Conservation (phyloP, 2,888 invertebrate species). For the Cryptocheilus praepositus region DNA sequence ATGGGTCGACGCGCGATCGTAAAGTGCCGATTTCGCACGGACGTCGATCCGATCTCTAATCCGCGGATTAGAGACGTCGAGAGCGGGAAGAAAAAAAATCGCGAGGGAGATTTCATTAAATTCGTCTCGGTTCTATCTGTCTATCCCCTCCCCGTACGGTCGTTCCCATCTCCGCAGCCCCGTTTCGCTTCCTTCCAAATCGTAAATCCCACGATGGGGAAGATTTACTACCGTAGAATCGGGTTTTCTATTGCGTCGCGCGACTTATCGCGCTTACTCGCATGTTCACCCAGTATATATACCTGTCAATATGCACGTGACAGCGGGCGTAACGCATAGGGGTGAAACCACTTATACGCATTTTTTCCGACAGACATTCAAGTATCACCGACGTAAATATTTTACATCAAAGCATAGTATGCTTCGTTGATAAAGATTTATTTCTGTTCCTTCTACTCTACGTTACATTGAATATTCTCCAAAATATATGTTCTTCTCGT, state of each 20-base stretch:
- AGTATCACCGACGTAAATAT: no score
- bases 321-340: conserved; percentile 1
- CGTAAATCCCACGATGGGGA: conserved; percentile 63
- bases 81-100: conserved; percentile 40
- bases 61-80: conserved; percentile 50
- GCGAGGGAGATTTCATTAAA: conserved; percentile 58
- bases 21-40: conserved; percentile 50
- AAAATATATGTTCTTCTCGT: no score
- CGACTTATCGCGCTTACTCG: conserved; percentile 48
- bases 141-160: not conserved
- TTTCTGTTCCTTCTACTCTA: no score
- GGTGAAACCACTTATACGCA: no score
- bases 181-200: conserved; percentile 30
- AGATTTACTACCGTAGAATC: conserved; percentile 62
- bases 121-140: conserved; percentile 49
- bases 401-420: no score
- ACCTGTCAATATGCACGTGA: conserved; percentile 38
- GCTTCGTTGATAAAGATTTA: no score
- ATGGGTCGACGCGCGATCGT: conserved; percentile 27
- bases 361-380: no score
- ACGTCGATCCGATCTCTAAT: conserved; percentile 51
- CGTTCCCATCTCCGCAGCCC: conserved; percentile 8
- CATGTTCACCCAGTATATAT: conserved; percentile 29
- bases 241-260: conserved; percentile 54
- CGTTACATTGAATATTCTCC: no score